Evolutionary conservation across 2,888 invertebrate species (phyloP).

Genomic region (Seira sanloemensis): DNA sequence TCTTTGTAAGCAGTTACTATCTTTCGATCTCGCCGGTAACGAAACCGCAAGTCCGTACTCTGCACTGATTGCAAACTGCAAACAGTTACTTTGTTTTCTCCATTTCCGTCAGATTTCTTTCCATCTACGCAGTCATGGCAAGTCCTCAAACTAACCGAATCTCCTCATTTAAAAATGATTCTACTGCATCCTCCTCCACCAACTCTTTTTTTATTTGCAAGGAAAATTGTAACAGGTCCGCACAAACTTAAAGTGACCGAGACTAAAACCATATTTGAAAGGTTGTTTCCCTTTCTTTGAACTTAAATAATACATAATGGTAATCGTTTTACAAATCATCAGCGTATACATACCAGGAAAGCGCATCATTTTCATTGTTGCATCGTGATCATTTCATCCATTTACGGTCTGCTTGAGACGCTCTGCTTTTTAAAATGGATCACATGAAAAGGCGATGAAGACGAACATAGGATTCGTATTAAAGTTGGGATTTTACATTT

Average conservation of each 20-base stretch:
- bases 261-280: conserved; percentile 31
- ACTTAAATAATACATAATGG: conserved; percentile 22
- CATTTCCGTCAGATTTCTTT: no score
- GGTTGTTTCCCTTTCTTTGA: conserved; percentile 59
- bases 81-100: neutral
- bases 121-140: no score
- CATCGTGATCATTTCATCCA: conserved; percentile 48
- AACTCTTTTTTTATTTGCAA: neutral
- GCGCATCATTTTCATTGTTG: conserved; percentile 34
- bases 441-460: conserved; percentile 13
- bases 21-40: no score
- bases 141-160: no score
- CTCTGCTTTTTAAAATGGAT: conserved; percentile 29
- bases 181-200: no score
- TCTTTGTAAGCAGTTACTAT: neutral
- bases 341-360: conserved; percentile 5
- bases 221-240: neutral
- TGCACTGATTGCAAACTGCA: neutral
- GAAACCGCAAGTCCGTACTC: no score
- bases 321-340: conserved; percentile 40
- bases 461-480: neutral
- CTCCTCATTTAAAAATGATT: no score
- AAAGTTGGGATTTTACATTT: neutral
- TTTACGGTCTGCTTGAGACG: conserved; percentile 50
- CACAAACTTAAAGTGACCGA: conserved; percentile 29